Evolutionary conservation across 2,113 vertebrate species (phyloP).

Genomic region (Hepsetus odoe): DNA sequence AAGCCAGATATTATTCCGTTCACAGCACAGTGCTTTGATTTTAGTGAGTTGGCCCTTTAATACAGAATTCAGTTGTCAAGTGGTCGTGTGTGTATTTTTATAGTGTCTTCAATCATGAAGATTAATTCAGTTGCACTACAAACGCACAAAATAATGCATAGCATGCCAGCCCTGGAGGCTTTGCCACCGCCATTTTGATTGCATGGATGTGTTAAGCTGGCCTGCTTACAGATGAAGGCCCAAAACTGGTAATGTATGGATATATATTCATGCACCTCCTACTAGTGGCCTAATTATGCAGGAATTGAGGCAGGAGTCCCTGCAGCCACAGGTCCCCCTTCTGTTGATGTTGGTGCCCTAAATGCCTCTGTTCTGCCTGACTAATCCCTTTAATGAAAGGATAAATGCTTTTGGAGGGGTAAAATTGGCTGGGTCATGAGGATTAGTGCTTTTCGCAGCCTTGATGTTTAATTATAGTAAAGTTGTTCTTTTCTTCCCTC

Average conservation of each 20-base stretch:
- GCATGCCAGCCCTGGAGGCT: too few relatives aligned
- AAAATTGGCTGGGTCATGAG: conserved; percentile 69
- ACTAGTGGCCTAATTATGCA: conserved; percentile 62
- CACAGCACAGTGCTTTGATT: too few relatives aligned
- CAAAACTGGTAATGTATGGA: conserved; percentile 37
- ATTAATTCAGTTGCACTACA: too few relatives aligned
- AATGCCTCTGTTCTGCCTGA: conserved; percentile 73
- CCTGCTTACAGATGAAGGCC: not conserved
- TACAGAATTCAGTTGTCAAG: too few relatives aligned
- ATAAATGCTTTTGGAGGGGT: conserved; percentile 74
- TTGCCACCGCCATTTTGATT: not conserved
- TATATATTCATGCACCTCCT: conserved; percentile 43
- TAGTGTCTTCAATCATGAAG: too few relatives aligned
- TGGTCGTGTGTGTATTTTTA: too few relatives aligned
- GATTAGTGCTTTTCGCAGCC: conserved; percentile 72
- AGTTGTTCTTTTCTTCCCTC: conserved; percentile 62
- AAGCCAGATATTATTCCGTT: too few relatives aligned
- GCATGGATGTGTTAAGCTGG: not conserved
- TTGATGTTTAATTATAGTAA: conserved; percentile 77
- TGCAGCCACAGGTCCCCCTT: conserved; percentile 67
- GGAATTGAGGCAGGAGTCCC: conserved; percentile 45
- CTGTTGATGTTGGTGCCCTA: conserved; percentile 67
- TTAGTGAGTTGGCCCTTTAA: too few relatives aligned
- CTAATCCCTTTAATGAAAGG: conserved; percentile 81
- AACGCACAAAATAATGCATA: too few relatives aligned